Evolutionary conservation across 2,113 vertebrate genomes (phyloP).

Genomic region (Cnemophilus loriae): DNA sequence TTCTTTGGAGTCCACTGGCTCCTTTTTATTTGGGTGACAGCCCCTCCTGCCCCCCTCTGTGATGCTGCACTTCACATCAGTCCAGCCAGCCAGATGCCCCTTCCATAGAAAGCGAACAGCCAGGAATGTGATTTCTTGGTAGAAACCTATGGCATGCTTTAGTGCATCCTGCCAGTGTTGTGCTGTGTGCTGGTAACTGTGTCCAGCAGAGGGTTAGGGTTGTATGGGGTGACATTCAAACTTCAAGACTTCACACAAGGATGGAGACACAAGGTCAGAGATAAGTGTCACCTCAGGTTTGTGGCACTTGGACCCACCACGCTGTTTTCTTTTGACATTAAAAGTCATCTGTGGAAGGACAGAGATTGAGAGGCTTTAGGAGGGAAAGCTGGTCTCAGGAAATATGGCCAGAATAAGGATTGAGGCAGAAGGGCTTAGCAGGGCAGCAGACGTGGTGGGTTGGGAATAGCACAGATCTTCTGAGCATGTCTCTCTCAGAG

Average conservation of each 20-base stretch:
- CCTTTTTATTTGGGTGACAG: not conserved
- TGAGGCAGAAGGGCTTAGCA: not conserved
- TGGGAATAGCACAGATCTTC: not conserved
- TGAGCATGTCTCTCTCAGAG: not conserved
- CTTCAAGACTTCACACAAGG: not conserved
- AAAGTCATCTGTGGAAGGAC: not conserved
- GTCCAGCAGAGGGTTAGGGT: not conserved
- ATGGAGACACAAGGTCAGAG: not conserved
- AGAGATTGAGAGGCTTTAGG: not conserved
- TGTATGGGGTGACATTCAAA: not conserved
- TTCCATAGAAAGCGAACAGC: not conserved
- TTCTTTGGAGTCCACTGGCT: not conserved
- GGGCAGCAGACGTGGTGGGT: not conserved
- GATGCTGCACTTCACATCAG: not conserved
- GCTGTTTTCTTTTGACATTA: not conserved
- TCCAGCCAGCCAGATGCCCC: not conserved
- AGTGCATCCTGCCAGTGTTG: not conserved
- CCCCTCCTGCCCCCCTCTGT: not conserved
- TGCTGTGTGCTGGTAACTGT: not conserved
- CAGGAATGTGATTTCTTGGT: not conserved
- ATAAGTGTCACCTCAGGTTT: not conserved
- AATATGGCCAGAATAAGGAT: not conserved
- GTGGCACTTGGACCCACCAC: not conserved
- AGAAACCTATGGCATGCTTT: accelerated
- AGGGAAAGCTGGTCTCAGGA: not conserved